These are phyloP conservation scores for Drosophila pruinosa DNA, from an alignment of 1,140 invertebrate genomes.

Conservation along the genomic window DNA sequence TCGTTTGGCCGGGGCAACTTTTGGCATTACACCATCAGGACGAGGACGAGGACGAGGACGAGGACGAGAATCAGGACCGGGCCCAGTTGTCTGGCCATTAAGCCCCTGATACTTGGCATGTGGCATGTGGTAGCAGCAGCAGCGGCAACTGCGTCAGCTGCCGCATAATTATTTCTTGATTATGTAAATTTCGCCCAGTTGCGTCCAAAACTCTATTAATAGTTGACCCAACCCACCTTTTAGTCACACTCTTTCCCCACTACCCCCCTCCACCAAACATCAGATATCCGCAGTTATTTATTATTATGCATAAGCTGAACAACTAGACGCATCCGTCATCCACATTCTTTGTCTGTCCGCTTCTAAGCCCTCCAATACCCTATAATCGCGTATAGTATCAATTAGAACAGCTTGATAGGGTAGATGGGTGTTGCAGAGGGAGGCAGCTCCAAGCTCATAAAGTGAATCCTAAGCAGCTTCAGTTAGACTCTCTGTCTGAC, in stretches of 20 bases:
- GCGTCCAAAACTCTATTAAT: conserved; percentile 59
- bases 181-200: conserved; percentile 60
- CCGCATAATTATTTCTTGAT: conserved; percentile 79
- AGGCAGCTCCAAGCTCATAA: no score
- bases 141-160: conserved; percentile 45
- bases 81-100: conserved; percentile 27
- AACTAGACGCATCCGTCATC: background rate
- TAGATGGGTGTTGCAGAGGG: no score
- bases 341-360: background rate
- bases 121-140: conserved; percentile 3
- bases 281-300: background rate
- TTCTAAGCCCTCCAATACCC: background rate
- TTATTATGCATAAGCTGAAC: conserved; percentile 16
- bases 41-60: no score
- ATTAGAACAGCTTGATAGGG: no score
- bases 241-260: background rate
- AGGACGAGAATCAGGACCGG: background rate
- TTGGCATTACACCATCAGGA: conserved; percentile 58
- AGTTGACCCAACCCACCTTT: conserved; percentile 29
- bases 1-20: conserved; percentile 47
- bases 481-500: no score
- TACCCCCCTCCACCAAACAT: background rate
- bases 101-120: conserved; percentile 8
- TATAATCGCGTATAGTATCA: no score
- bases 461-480: no score